phyloP scores from a whole-genome alignment of 2,113 vertebrate species.

The Macroglossus sobrinus region DNA sequence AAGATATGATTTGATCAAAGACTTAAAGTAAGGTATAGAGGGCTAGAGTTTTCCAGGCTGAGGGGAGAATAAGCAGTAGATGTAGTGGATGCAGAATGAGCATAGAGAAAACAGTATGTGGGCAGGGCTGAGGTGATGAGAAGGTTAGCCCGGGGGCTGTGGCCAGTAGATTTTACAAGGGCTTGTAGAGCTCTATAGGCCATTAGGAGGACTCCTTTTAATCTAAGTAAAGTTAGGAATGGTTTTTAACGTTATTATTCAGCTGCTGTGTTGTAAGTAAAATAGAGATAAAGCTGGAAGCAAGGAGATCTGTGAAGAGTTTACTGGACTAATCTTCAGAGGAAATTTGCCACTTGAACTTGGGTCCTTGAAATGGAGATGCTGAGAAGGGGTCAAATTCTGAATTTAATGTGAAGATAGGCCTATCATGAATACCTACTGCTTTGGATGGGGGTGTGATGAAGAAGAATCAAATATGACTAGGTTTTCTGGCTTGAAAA shows the following conservation, averaged over 20 bases:
- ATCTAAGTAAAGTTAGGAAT: neutral
- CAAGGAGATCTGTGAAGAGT: neutral
- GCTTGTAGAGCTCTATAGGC: neutral
- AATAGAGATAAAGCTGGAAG: neutral
- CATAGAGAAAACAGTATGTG: neutral
- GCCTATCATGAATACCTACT: neutral
- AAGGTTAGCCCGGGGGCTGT: neutral
- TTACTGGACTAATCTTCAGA: neutral
- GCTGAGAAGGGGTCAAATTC: neutral
- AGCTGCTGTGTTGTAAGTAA: neutral
- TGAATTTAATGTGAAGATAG: neutral
- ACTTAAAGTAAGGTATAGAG: neutral
- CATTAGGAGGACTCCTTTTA: neutral
- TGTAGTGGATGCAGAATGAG: neutral
- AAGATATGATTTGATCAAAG: neutral
- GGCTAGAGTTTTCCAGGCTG: neutral
- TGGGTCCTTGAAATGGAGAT: neutral
- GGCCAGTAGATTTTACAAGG: accelerated
- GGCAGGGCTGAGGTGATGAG: too few relatives aligned
- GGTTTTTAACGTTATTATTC: neutral
- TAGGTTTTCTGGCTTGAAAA: neutral
- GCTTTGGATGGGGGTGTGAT: neutral
- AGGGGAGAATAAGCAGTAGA: neutral
- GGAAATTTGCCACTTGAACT: too few relatives aligned
- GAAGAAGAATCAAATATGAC: neutral